Evolutionary conservation across 2,888 invertebrate species (phyloP).

Genomic region (Diarsia rubi): DNA sequence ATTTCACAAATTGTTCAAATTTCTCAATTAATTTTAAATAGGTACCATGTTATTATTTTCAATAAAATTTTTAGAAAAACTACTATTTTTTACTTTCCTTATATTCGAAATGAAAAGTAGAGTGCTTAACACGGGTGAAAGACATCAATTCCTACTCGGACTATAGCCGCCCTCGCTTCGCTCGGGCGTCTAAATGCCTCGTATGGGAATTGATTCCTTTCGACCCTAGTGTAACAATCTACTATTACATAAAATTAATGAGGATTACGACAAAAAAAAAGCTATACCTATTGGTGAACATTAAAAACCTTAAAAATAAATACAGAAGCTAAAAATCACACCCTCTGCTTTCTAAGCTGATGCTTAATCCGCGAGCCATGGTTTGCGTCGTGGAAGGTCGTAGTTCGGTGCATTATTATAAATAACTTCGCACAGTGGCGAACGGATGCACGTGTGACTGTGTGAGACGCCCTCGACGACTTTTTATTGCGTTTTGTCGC

Average conservation of each 20-base stretch:
- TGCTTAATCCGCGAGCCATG: constrained; percentile 43
- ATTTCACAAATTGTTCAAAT: no score
- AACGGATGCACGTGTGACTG: constrained; percentile 90
- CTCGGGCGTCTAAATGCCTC: no score
- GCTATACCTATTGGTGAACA: background rate
- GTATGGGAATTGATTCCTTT: no score
- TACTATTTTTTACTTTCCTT: no score
- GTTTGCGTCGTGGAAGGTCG: constrained; percentile 50
- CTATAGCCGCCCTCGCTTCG: no score
- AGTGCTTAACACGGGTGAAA: no score
- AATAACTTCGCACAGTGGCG: constrained; percentile 87
- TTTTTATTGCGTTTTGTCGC: constrained; percentile 83
- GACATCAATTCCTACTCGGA: no score
- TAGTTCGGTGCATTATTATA: constrained; percentile 72
- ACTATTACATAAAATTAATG: constrained; percentile 2
- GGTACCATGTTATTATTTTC: no score
- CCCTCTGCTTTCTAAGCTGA: constrained; percentile 21
- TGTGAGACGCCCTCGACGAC: constrained; percentile 83
- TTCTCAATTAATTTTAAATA: no score
- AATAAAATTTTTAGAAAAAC: no score
- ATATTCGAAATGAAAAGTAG: no score
- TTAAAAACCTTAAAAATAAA: background rate
- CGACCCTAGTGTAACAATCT: no score
- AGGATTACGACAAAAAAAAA: background rate
- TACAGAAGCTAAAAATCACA: constrained; percentile 15